phyloP scores from a whole-genome alignment of 2,113 vertebrate genomes.

The Progne subis region DNA sequence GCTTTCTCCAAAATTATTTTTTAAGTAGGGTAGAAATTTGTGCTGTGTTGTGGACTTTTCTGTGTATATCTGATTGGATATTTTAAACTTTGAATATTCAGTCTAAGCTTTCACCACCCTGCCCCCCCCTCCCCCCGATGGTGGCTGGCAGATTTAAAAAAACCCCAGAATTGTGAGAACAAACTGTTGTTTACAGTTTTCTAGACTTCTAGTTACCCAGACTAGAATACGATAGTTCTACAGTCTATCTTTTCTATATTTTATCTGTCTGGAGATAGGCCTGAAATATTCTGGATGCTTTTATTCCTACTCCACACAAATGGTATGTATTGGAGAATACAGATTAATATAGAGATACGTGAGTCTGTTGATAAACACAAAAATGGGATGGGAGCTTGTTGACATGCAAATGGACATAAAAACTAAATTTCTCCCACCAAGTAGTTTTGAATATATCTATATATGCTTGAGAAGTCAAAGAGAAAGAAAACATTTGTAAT shows the following conservation, averaged over 20 bases:
- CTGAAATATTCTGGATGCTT: not conserved
- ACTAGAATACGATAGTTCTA: not conserved
- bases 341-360: not conserved
- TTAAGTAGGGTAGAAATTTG: not conserved
- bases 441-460: not conserved
- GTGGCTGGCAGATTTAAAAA: not conserved
- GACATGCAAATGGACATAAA: not conserved
- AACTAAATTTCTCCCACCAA: not conserved
- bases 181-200: not conserved
- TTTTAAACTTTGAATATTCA: not conserved
- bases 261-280: not conserved
- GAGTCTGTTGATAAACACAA: not conserved
- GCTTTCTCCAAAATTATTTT: not conserved
- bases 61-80: not conserved
- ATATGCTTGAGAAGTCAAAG: not conserved
- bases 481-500: not conserved
- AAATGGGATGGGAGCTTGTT: not conserved
- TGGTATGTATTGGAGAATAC: not conserved
- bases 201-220: not conserved
- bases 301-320: not conserved
- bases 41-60: not conserved
- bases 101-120: not conserved
- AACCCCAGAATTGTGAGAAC: not conserved
- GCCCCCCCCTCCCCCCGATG: not conserved
- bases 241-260: not conserved